Base-by-base conservation (phyloP, 2,888 invertebrate species). In the Tenthredo mesomela region DNA sequence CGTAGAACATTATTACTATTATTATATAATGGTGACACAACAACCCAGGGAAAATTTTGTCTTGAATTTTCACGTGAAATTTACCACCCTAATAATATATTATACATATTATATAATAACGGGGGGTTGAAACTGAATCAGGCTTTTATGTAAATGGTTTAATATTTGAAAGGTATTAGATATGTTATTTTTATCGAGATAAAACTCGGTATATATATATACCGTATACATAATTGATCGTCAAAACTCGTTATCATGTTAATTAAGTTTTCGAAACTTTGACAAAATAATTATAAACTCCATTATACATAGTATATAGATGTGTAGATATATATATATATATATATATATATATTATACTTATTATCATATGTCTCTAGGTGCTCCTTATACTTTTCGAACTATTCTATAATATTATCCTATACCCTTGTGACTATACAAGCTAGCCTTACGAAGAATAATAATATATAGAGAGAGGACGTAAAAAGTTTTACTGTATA, bases 221-320 rank as follows among this genome's bases (percentile, higher is more conserved):
- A 25, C 12, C 61, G 21, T 67, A 67, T 67, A 67, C 67, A 29
- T 67, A 67, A 67, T 67, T 67, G 67, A 67, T 67, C 67, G 67
- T 25, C 25, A 15, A 33, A 67, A 67, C 67, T 67, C 33, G 67
- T 67, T 67, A 67, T 18, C 67, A 67, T 67, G 18, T 67, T 67
- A 67, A 67, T 67, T 67, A 33, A 67, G 29, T 67, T 67, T 33
- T 37, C 37, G 1, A 7, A 18, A 67, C 67, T 67, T 67, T 67
- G 0, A 1, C 29, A 18, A 67, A 67, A 67, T 67, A 67, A 33
- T 67, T 33, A 67, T 33, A 33, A 67, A 33, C 33, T 29, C 29
- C 25, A 18, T 67, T 67, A 33, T 15, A 67, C 12, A 12, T 25
- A 37, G 21, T 54, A n/a, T 54, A 54, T 18, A 50, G 43, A 9